Conservation (phyloP, 2,888 invertebrate species). For the Xanthorhoe designata region DNA sequence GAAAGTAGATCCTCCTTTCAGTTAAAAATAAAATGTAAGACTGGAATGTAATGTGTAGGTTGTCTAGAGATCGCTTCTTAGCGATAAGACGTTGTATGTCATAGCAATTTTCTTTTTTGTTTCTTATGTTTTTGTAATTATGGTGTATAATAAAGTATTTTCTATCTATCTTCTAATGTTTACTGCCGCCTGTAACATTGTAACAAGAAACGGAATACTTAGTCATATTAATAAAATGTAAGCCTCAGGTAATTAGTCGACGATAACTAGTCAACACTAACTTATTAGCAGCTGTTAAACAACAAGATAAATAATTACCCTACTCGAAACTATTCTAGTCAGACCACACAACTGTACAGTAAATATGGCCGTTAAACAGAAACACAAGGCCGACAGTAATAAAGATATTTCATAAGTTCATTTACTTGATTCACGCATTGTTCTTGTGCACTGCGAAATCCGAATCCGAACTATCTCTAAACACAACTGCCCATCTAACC, state of each 20-base stretch:
- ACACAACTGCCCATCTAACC: neutral
- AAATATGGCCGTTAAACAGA: constrained; percentile 34
- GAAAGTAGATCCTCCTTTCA: too few relatives aligned
- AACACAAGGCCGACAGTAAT: constrained; percentile 45
- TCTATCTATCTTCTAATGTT: too few relatives aligned
- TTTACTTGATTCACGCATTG: constrained; percentile 48
- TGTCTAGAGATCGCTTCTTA: too few relatives aligned
- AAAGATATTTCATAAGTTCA: constrained; percentile 48
- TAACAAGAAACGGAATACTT: too few relatives aligned
- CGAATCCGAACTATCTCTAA: neutral
- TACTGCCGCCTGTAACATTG: neutral
- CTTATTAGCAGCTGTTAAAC: constrained; percentile 8
- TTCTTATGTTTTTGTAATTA: too few relatives aligned
- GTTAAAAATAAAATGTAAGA: too few relatives aligned
- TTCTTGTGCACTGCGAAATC: constrained; percentile 34
- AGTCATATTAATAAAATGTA: neutral
- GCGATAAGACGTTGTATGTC: too few relatives aligned
- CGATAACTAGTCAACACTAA: constrained; percentile 3
- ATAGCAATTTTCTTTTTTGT: too few relatives aligned
- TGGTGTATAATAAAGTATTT: too few relatives aligned
- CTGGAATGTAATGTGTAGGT: too few relatives aligned
- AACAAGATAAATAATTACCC: constrained; percentile 20
- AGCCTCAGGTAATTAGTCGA: constrained; percentile 1
- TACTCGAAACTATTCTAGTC: constrained; percentile 14
- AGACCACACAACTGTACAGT: constrained; percentile 27